A percentile compares a stretch with the other conserved stretches of the same genome.
phyloP scores from a whole-genome alignment of 1,140 invertebrate genomes.

The Copidosoma floridanum region DNA sequence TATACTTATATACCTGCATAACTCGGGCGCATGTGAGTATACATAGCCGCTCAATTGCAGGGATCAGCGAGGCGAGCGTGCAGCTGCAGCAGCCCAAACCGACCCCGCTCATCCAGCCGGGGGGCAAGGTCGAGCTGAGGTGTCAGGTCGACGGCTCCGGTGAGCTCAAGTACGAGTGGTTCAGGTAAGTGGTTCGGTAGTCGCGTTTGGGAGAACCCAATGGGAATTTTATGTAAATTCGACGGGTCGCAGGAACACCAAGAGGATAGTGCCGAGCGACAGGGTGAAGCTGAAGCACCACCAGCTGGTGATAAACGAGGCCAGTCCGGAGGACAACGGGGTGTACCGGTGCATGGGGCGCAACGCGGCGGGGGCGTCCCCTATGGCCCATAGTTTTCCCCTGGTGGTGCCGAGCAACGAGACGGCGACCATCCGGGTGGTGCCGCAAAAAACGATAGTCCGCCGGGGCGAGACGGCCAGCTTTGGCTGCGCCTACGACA shows the following conservation, averaged over 20 bases:
- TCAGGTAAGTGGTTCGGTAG: slow-evolving; percentile 59
- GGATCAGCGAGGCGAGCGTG: slow-evolving; percentile 69
- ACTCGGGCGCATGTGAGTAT: too few relatives aligned
- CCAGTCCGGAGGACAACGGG: slow-evolving; percentile 67
- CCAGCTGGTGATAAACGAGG: slow-evolving; percentile 63
- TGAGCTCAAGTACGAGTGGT: slow-evolving; percentile 74
- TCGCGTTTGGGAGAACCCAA: too few relatives aligned
- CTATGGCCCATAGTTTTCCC: slow-evolving; percentile 63
- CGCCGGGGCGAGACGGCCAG: slow-evolving; percentile 56
- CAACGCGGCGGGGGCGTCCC: slow-evolving; percentile 63
- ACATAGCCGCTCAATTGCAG: slow-evolving; percentile 62
- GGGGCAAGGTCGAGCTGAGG: slow-evolving; percentile 66
- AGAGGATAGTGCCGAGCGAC: slow-evolving; percentile 61
- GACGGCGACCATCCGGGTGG: slow-evolving; percentile 61
- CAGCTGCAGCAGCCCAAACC: slow-evolving; percentile 64
- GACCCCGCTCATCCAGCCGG: slow-evolving; percentile 56
- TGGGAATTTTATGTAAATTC: too few relatives aligned
- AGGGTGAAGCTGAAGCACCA: slow-evolving; percentile 65
- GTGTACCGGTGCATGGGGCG: slow-evolving; percentile 68
- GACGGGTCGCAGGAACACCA: slow-evolving; percentile 66
- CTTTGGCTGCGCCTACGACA: slow-evolving; percentile 66
- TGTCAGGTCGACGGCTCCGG: slow-evolving; percentile 75
- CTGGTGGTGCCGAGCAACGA: slow-evolving; percentile 57
- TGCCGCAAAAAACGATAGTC: slow-evolving; percentile 60
- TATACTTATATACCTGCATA: too few relatives aligned